Base-by-base conservation (phyloP, 2,113 vertebrate genomes). In the Pterophyllum scalare region DNA sequence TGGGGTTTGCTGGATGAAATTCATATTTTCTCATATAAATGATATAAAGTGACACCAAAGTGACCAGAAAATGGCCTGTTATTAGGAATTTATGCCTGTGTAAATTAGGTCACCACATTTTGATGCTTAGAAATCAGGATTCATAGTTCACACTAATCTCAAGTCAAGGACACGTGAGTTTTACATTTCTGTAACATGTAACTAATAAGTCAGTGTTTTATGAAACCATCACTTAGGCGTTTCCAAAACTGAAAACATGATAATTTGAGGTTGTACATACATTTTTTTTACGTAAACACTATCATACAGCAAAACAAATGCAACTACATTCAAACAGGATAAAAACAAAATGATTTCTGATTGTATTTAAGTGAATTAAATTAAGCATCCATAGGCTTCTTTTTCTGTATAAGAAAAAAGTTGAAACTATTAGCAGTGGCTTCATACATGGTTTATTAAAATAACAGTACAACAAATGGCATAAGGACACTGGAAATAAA, bases 251-350 rank as follows among this genome's bases (percentile, higher is more conserved):
- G 20, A 81, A 60, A 65, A 67, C 74, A 59, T 7, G 33, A 46
- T 26, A 15, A 11, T 40, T 76, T 80, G 11, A 10, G 11, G 75
- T 89, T 84, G 67, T 87, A 89, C 89, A 81, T 86, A 90, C 74
- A 67, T 74, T 80, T 65, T 67, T 90, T 89, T 90, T 89, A 83
- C 90, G 91, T 81, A 65, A 54, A 90, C 24, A 49, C 87, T 84
- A 79, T 81, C 64, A 81, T 79, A 86, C 72, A 93, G 81, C 11
- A 12, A 49, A 46, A 49, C 15, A 19, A 2, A 7, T 87, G 74
- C 52, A 80, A 35, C 49, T 58, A 84, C 67, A 84, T 82, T 86
- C 74, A 72, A 81, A 72, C 31, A 58, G 83, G 15, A 80, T 70
- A 60, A 22, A 62, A 79, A 83, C 1, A 5, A 85, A 59, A 77